phyloP scores from a whole-genome alignment of 2,888 invertebrate genomes.

The Smittia sp. region DNA sequence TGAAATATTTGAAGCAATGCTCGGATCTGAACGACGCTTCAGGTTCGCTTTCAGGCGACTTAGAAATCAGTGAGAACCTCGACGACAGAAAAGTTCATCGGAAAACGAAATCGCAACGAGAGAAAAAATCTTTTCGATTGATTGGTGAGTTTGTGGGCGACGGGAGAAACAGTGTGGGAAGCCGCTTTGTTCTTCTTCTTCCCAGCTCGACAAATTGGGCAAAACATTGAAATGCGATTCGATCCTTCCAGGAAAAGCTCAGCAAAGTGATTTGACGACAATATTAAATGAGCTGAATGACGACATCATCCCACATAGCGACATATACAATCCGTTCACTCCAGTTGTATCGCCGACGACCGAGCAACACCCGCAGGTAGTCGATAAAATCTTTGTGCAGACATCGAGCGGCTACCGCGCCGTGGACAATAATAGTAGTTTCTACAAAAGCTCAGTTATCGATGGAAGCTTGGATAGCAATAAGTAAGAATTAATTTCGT shows the following conservation, averaged over 20 bases:
- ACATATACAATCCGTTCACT: constrained; percentile 55
- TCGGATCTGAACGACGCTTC: constrained; percentile 55
- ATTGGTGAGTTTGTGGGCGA: constrained; percentile 23
- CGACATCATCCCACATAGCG: constrained; percentile 53
- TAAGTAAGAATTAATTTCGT: constrained; percentile 41
- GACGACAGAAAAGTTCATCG: constrained; percentile 53
- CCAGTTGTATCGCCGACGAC: constrained; percentile 54
- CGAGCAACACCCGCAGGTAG: constrained; percentile 51
- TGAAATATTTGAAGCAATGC: constrained; percentile 54
- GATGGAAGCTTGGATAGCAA: constrained; percentile 46
- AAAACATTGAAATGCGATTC: neutral
- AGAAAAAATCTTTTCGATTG: constrained; percentile 45
- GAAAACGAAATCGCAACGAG: constrained; percentile 53
- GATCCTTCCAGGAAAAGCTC: constrained; percentile 49
- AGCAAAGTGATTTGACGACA: constrained; percentile 50
- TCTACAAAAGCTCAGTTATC: constrained; percentile 51
- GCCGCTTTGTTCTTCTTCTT: neutral
- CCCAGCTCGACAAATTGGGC: too few species aligned
- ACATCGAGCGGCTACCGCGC: constrained; percentile 55
- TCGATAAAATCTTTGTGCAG: constrained; percentile 55
- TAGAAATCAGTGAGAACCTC: constrained; percentile 53
- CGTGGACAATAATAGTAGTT: constrained; percentile 52
- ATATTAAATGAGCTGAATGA: constrained; percentile 53
- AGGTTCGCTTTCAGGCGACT: constrained; percentile 52
- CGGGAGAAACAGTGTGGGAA: neutral